Conservation (phyloP, 2,888 invertebrate genomes). For the Clitarchus hookeri region DNA sequence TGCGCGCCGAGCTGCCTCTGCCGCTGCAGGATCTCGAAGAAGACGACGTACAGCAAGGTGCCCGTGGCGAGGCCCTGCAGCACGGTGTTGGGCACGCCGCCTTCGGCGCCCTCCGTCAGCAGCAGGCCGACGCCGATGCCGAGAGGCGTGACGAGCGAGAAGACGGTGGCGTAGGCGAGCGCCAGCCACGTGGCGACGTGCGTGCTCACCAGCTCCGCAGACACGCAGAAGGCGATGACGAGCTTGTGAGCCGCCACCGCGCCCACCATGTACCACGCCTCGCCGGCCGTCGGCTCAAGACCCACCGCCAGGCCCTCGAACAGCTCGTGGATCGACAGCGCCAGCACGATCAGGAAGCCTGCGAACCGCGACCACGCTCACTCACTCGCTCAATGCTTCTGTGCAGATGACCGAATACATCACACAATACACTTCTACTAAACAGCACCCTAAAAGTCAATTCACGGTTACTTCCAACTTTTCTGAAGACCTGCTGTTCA, state of each 20-base stretch:
- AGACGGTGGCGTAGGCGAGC: slow-evolving; percentile 71
- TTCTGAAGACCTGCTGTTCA: no score
- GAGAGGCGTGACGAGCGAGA: slow-evolving; percentile 78
- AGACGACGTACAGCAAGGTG: slow-evolving; percentile 93
- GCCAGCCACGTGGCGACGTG: slow-evolving; percentile 66
- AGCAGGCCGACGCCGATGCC: slow-evolving; percentile 66
- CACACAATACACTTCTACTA: no score
- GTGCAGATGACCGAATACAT: no score
- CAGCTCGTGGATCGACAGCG: slow-evolving; percentile 82
- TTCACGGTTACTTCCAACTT: no score
- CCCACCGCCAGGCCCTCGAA: slow-evolving; percentile 87
- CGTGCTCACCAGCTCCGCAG: slow-evolving; percentile 77
- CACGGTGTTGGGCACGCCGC: slow-evolving; percentile 59
- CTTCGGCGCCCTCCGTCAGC: slow-evolving; percentile 52
- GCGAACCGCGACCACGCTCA: neutral
- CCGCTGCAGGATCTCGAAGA: slow-evolving; percentile 86
- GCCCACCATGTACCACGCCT: slow-evolving; percentile 79
- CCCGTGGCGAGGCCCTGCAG: slow-evolving; percentile 87
- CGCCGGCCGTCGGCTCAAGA: slow-evolving; percentile 65
- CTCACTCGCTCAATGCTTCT: neutral
- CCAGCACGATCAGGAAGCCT: slow-evolving; percentile 79
- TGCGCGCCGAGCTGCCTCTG: slow-evolving; percentile 62
- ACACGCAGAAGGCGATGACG: slow-evolving; percentile 86
- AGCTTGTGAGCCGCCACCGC: slow-evolving; percentile 85
- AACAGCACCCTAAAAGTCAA: no score